phyloP scores from a whole-genome alignment of 2,113 vertebrate genomes.

The Phoxinus phoxinus region DNA sequence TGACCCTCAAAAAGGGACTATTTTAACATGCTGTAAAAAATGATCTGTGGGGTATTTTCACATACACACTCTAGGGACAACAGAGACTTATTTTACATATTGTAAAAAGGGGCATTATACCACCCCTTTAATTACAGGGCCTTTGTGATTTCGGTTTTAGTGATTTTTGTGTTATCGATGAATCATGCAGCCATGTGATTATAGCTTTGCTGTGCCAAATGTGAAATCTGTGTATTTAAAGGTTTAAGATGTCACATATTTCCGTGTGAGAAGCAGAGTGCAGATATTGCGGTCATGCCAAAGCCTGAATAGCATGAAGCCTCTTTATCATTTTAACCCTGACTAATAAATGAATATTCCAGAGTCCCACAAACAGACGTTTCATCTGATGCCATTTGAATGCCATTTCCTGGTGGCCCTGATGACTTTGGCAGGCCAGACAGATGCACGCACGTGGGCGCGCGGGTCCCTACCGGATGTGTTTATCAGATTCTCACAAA shows the following conservation, averaged over 20 bases:
- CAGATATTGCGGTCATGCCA: not conserved
- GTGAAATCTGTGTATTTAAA: not conserved
- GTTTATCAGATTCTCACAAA: conserved; percentile 50
- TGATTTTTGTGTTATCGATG: too few species aligned
- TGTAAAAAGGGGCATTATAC: too few species aligned
- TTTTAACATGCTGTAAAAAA: too few species aligned
- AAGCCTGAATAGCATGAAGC: not conserved
- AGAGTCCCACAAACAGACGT: conserved; percentile 27
- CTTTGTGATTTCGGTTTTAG: not conserved
- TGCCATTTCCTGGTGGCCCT: conserved; percentile 53
- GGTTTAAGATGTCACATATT: not conserved
- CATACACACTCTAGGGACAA: too few species aligned
- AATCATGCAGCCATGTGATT: not conserved
- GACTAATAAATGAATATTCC: conserved; percentile 49
- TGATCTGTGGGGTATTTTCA: too few species aligned
- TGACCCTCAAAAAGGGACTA: too few species aligned
- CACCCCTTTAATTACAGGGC: too few species aligned
- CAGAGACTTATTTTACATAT: too few species aligned
- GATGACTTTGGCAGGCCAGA: conserved; percentile 54
- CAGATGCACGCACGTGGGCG: conserved; percentile 45
- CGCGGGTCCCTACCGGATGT: conserved; percentile 40
- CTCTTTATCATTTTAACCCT: conserved; percentile 32
- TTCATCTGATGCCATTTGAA: conserved; percentile 54
- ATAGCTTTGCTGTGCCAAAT: not conserved
- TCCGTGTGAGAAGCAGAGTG: not conserved